Conservation (phyloP, 2,888 invertebrate species). For the Fragum whitleyi region DNA sequence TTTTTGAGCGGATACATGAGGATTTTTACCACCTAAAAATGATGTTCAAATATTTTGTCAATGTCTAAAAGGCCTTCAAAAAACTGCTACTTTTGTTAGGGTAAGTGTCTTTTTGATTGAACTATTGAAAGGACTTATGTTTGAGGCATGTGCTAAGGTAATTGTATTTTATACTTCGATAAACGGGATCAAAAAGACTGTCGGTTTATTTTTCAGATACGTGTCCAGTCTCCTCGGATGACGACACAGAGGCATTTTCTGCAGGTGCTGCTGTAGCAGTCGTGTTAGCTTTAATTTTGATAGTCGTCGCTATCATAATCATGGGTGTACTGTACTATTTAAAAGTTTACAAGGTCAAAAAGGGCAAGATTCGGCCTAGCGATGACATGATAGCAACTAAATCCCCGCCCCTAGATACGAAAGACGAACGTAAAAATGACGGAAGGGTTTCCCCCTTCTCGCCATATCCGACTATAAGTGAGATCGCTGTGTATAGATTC, state of each 20-base stretch:
- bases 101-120: no score
- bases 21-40: no score
- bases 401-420: constrained; percentile 60
- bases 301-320: constrained; percentile 42
- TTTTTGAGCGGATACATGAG: no score
- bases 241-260: constrained; percentile 9
- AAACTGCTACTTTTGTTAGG: no score
- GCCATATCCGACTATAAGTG: constrained; percentile 68
- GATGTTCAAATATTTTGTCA: no score
- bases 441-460: constrained; percentile 64
- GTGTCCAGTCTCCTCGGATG: not conserved
- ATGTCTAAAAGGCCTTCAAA: no score
- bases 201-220: constrained; percentile 26
- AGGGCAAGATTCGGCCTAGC: constrained; percentile 47
- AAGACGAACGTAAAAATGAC: constrained; percentile 45
- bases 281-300: constrained; percentile 52
- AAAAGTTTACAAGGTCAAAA: constrained; percentile 56
- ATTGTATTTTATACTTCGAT: no score
- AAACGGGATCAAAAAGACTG: no score
- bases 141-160: no score
- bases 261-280: constrained; percentile 55
- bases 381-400: constrained; percentile 45
- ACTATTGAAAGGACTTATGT: no score
- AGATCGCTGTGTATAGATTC: constrained; percentile 63
- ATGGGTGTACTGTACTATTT: constrained; percentile 58